Evolutionary conservation across 1,140 invertebrate genomes (phyloP), one percentile per base, ranked within the genome.

Genomic region (Magallana ariakensis): DNA sequence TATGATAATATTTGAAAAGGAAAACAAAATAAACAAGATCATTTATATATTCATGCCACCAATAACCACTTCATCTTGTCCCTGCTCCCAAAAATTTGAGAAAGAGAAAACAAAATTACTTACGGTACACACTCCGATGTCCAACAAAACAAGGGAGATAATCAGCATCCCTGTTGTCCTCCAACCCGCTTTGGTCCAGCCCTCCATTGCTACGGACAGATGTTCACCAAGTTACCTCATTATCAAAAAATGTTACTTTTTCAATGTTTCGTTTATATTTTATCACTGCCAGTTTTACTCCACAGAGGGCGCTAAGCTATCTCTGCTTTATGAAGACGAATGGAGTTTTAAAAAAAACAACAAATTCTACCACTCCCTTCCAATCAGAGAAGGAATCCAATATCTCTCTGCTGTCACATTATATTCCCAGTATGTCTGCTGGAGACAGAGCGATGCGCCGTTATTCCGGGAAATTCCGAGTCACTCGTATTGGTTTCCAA

Each of bases 401-500:
- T 75, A 75, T 75, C 22, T 26, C 33, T 26, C 22, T 26, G 66
- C 66, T 75, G 66, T 75, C 66, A 75, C 66, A 26, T 26, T 13
- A 75, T 75, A 26, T 26, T 22, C 66, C 19, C 66, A 75, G 66
- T 13, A 13, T 75, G 19, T 22, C 66, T 26, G 66, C 66, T 19
- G 66, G 66, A 75, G 1, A 26, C 11, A 26, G 33, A 19, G 33
- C 66, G 58, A 75, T 26, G 33, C 22, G 9, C 66, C 13, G 33
- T 75, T 75, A 26, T 75, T 75, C 22, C 66, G 66, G 66, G 22
- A 75, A 26, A 26, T 26, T 22, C 22, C 26, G 6, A 75, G 66
- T 75, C 22, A 13, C 66, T 26, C 33, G 33, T 75, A 33, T 75
- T 75, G 66, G 66, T 75, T 75, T 75, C 66, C 9, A 75, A 75